phyloP scores from a whole-genome alignment of 1,140 invertebrate genomes.

The Mizuhopecten yessoensis region DNA sequence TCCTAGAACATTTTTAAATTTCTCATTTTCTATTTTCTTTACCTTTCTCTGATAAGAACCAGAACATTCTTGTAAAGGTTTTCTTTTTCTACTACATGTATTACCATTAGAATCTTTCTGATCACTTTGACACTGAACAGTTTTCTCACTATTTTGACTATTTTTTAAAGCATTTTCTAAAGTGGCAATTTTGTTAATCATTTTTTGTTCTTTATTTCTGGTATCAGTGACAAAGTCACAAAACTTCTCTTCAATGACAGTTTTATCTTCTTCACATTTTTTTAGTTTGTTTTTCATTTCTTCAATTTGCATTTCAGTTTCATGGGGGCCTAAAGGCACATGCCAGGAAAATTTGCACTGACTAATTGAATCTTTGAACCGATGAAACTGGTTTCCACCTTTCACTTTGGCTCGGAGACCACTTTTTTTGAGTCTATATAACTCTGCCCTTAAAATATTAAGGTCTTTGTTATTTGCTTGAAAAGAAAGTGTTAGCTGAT shows the following conservation, averaged over 20 bases:
- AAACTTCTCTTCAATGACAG: not conserved
- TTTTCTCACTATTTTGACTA: not conserved
- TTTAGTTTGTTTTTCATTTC: conserved; percentile 1
- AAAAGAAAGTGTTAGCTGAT: not conserved
- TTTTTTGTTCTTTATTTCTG: not conserved
- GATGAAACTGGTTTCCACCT: not conserved
- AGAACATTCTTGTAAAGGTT: not conserved
- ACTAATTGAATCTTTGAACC: not conserved
- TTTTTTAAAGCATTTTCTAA: conserved; percentile 17
- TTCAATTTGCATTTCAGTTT: not conserved
- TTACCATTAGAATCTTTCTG: not conserved
- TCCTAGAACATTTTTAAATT: not conserved
- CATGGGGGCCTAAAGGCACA: not conserved
- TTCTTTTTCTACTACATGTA: not conserved
- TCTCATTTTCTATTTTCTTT: not conserved
- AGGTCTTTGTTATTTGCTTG: not conserved
- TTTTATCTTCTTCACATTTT: not conserved
- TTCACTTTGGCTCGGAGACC: not conserved
- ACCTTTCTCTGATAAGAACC: not conserved
- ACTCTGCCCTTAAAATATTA: conserved; percentile 10
- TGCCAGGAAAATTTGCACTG: not conserved
- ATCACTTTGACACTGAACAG: not conserved
- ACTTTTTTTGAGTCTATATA: not conserved
- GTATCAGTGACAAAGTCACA: not conserved
- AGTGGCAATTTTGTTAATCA: not conserved